Conservation (phyloP, 2,113 vertebrate species). For the Limnothrissa miodon region DNA sequence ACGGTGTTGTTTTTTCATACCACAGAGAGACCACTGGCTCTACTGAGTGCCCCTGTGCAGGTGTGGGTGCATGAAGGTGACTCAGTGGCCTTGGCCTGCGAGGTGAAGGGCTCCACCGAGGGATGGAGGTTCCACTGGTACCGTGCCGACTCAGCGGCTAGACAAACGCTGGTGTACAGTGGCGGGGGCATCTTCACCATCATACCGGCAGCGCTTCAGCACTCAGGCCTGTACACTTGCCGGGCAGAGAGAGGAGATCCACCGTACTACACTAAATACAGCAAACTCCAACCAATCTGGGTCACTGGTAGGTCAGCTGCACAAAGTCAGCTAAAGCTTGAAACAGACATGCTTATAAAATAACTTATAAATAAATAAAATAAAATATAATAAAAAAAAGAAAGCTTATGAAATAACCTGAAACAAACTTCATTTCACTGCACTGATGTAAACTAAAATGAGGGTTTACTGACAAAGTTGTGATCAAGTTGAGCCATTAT, state of each 20-base stretch:
- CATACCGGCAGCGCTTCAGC: conserved; percentile 30
- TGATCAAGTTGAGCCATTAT: no score
- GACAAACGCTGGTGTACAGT: background rate
- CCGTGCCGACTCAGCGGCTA: conserved; percentile 16
- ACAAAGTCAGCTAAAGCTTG: background rate
- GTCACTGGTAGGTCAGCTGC: conserved; percentile 43
- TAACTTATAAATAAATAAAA: background rate
- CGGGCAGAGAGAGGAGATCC: conserved; percentile 47
- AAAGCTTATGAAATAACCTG: no score
- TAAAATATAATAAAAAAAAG: no score
- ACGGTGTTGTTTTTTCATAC: background rate
- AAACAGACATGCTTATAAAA: background rate
- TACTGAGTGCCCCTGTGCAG: conserved; percentile 42
- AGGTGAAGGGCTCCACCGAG: conserved; percentile 17
- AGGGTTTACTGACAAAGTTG: no score
- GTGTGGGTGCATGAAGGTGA: conserved; percentile 47
- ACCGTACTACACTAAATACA: conserved; percentile 12
- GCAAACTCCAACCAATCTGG: conserved; percentile 38
- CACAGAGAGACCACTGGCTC: conserved; percentile 20
- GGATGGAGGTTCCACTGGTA: conserved; percentile 50
- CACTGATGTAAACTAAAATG: no score
- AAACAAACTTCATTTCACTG: no score
- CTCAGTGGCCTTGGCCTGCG: conserved; percentile 54
- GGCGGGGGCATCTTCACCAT: conserved; percentile 35
- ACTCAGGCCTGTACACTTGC: conserved; percentile 52